Conservation (phyloP, 1,140 invertebrate genomes). For the Caenorhabditis brenneri region DNA sequence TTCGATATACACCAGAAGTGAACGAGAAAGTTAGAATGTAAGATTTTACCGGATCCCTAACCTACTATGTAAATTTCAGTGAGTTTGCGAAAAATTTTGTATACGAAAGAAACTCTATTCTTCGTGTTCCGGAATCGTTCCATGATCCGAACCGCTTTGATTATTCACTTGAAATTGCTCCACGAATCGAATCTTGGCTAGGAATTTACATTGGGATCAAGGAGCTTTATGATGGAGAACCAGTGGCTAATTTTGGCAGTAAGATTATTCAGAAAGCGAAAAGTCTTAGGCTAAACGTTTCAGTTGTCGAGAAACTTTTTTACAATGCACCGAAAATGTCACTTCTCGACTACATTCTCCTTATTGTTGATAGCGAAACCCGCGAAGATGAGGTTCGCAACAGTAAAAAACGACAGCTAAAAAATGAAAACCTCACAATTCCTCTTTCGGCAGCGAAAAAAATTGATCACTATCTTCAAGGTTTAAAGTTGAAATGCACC, state of each 20-base stretch:
- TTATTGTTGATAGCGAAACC: not conserved
- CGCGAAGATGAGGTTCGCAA: not conserved
- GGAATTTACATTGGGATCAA: slow-evolving; percentile 13
- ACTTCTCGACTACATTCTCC: not conserved
- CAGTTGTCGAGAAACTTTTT: not conserved
- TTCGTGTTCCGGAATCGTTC: not conserved
- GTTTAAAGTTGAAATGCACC: not conserved
- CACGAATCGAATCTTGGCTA: slow-evolving; percentile 7
- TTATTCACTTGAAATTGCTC: not conserved
- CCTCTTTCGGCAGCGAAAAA: too few species aligned
- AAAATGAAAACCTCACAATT: not conserved
- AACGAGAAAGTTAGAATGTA: not conserved
- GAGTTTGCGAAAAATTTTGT: slow-evolving; percentile 10
- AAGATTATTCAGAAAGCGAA: not conserved
- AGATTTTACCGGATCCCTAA: too few species aligned
- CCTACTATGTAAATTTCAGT: not conserved
- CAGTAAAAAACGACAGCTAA: not conserved
- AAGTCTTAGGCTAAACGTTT: not conserved
- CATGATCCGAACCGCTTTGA: not conserved
- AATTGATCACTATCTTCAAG: not conserved
- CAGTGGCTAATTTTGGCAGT: slow-evolving; percentile 16
- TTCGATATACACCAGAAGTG: not conserved
- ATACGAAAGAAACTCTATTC: not conserved
- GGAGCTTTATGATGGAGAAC: not conserved
- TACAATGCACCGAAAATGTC: slow-evolving; percentile 7